Base-by-base conservation (phyloP, 2,888 invertebrate genomes). In the Leptinotarsa rubiginosa region DNA sequence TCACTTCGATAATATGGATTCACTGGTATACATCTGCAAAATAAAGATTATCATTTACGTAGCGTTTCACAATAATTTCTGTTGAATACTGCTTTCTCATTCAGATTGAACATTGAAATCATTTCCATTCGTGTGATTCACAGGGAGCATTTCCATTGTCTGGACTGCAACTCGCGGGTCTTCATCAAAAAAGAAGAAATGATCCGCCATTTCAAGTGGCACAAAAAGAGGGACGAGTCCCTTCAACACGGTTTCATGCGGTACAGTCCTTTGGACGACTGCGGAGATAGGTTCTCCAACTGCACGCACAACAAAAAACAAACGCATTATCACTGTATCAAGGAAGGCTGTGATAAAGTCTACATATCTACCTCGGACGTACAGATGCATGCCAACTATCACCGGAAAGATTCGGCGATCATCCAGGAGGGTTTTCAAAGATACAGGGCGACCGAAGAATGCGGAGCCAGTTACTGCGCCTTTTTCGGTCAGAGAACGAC, bases 371-470 rank as follows among this genome's bases (percentile, higher is more conserved):
- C 99, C 4, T 98, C 98, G 67, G 99, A 99, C 88, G 98, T 99
- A 4, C 98, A 99, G 89, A 98, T 98, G 98, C 99, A 99, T 88
- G 97, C 98, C 4, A 98, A 98, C 89, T 98, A 98, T 88, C 99
- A 99, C 88, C 92, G 98, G 72, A 99, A 99, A 87, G 98, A 98
- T 87, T 97, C 97, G 0, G 98, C 98, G 20, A 98, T 99, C 83
- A 96, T 97, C 73, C 97, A 97, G 85, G 98, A 98, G 87, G 99
- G 99, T 1, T 99, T 99, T 89, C 97, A 98, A 85, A 91, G 99
- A 82, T 98, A 96, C 89, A 91, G 98, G 18, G 98, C 98, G 0
- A 97, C 97, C 0, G 98, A 99, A 87, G 97, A 96, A 88, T 99
- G 98, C 88, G 94, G 95, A 10, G 95, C 96, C 2, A 93, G 94